Conservation (phyloP, 2,797 vertebrate species). For the Labeo calbasu region DNA sequence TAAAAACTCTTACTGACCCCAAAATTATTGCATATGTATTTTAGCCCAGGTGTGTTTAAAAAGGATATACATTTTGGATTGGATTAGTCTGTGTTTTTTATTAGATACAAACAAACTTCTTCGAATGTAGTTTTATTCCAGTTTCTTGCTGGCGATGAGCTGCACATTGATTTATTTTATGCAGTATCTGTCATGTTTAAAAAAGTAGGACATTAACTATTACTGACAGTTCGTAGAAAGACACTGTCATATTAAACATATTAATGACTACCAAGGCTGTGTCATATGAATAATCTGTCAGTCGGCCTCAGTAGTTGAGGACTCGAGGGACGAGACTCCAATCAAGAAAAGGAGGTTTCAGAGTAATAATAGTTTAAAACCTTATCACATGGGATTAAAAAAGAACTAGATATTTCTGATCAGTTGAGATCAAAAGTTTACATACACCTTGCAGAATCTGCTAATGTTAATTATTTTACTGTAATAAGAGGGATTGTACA, state of each 20-base stretch:
- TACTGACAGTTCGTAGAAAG: conserved; percentile 42
- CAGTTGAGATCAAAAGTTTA: too few species aligned
- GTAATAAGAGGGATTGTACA: too few species aligned
- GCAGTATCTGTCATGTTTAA: conserved; percentile 11
- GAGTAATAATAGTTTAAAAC: conserved; percentile 2
- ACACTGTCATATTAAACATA: conserved; percentile 31
- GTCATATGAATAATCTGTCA: conserved; percentile 11
- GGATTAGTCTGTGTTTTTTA: not conserved
- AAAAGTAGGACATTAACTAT: conserved; percentile 22
- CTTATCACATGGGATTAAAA: conserved; percentile 22
- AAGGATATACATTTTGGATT: not conserved
- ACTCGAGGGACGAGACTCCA: conserved; percentile 7
- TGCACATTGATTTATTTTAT: not conserved
- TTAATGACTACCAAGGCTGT: conserved; percentile 23
- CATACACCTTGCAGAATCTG: too few species aligned
- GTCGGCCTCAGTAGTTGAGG: not conserved
- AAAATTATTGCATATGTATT: not conserved
- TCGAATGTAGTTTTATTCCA: not conserved
- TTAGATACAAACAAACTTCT: not conserved
- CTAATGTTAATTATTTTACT: too few species aligned
- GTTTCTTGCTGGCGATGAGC: not conserved
- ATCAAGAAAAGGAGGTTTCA: conserved; percentile 16
- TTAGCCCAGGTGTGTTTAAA: not conserved
- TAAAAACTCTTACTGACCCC: not conserved
- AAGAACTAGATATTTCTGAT: not conserved